Conservation (phyloP, 2,797 vertebrate species). For the Gorsachius magnificus region DNA sequence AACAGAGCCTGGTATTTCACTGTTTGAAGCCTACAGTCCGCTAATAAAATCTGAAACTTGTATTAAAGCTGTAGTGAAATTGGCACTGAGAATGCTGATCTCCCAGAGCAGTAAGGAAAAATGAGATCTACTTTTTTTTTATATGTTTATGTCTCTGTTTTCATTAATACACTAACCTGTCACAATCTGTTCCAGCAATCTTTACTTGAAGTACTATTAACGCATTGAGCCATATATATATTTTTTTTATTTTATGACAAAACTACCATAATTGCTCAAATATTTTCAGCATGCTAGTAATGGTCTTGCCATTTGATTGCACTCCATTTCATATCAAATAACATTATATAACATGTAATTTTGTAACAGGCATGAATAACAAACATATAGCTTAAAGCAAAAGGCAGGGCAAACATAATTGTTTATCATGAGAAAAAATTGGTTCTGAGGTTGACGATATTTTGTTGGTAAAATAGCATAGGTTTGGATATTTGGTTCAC, state of each 20-base stretch:
- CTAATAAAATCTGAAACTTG: not conserved
- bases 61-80: not conserved
- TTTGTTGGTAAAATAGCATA: not conserved
- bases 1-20: not conserved
- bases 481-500: not conserved
- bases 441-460: not conserved
- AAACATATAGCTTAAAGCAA: not conserved
- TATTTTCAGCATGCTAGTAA: not conserved
- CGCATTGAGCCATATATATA: not conserved
- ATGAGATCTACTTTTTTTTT: not conserved
- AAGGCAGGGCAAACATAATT: not conserved
- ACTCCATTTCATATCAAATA: not conserved
- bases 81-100: not conserved
- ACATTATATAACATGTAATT: not conserved
- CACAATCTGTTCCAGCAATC: not conserved
- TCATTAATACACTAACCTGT: not conserved
- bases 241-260: not conserved
- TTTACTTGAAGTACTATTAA: not conserved
- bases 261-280: not conserved
- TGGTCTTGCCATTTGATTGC: not conserved
- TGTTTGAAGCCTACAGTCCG: not conserved
- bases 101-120: not conserved
- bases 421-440: not conserved
- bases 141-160: not conserved
- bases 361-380: not conserved